Conservation (phyloP, 2,797 vertebrate genomes). For the Zalophus californianus region DNA sequence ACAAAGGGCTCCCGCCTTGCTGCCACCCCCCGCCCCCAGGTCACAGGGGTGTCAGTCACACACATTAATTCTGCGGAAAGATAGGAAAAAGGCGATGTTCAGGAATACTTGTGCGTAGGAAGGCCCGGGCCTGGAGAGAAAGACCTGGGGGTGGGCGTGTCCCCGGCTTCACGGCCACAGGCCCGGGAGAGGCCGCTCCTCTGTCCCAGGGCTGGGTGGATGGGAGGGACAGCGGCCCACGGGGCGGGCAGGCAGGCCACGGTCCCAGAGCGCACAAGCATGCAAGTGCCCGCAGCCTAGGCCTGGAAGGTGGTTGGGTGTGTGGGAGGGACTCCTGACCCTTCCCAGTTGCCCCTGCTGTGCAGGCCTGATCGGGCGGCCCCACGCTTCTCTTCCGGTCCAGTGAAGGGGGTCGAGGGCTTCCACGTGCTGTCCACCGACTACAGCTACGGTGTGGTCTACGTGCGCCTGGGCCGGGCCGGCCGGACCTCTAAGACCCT, state of each 20-base stretch:
- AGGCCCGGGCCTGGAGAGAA: background rate
- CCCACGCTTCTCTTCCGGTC: background rate
- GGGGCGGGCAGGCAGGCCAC: fast-evolving
- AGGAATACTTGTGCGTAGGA: conserved; percentile 55
- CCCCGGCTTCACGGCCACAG: background rate
- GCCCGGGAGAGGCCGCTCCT: background rate
- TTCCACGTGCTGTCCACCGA: conserved; percentile 66
- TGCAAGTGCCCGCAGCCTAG: fast-evolving
- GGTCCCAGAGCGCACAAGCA: background rate
- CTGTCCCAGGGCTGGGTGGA: fast-evolving
- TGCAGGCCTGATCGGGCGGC: fast-evolving
- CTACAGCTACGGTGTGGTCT: conserved; percentile 36
- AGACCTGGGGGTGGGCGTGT: background rate
- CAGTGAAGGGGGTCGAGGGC: conserved; percentile 57
- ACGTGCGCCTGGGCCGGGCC: conserved; percentile 36
- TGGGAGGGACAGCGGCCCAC: fast-evolving
- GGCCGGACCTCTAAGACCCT: background rate
- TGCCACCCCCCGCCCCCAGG: conserved; percentile 20
- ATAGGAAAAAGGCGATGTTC: conserved; percentile 66
- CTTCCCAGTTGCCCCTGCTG: fast-evolving
- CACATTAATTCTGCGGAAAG: conserved; percentile 49
- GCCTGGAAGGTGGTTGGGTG: background rate
- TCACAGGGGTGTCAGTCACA: conserved; percentile 49
- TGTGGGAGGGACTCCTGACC: fast-evolving
- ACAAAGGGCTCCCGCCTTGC: fast-evolving